Evolutionary conservation across 2,888 invertebrate genomes (phyloP).

Genomic region (Blera fallax): DNA sequence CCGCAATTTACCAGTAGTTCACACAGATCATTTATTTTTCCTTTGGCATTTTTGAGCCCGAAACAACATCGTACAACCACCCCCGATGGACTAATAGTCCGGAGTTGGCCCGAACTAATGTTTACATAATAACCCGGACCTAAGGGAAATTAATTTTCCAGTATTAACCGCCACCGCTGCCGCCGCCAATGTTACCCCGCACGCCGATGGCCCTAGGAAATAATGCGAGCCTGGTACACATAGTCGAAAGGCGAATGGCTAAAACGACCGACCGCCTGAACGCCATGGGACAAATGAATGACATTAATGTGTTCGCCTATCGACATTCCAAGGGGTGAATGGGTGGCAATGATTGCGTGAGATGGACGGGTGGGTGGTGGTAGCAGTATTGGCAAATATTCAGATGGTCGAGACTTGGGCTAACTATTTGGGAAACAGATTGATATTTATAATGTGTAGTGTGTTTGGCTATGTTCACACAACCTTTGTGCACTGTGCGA

Average conservation of each 20-base stretch:
- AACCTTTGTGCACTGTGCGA: background rate
- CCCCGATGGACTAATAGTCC: slow-evolving; percentile 69
- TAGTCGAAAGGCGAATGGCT: slow-evolving; percentile 23
- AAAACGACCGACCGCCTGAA: slow-evolving; percentile 4
- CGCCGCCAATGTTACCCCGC: background rate
- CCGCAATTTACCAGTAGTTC: slow-evolving; percentile 68
- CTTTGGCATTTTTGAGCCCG: slow-evolving; percentile 64
- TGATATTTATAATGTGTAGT: slow-evolving; percentile 34
- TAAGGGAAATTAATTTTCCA: slow-evolving; percentile 72
- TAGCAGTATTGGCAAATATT: slow-evolving; percentile 3
- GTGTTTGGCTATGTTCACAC: background rate
- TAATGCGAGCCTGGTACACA: slow-evolving; percentile 20
- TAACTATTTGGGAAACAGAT: slow-evolving; percentile 19
- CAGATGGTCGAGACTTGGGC: background rate
- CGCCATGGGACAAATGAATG: slow-evolving; percentile 65
- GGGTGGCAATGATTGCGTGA: slow-evolving; percentile 1
- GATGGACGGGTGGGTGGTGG: background rate
- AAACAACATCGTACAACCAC: slow-evolving; percentile 54
- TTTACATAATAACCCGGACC: slow-evolving; percentile 72
- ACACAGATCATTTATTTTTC: slow-evolving; percentile 71
- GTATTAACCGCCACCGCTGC: slow-evolving; percentile 53
- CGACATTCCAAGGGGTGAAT: slow-evolving; percentile 37
- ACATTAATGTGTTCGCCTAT: slow-evolving; percentile 60
- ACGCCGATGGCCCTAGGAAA: slow-evolving; percentile 9
- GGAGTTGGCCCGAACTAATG: slow-evolving; percentile 66